Conservation (phyloP, 2,888 invertebrate genomes). For the Thecocarcelia acutangulata region DNA sequence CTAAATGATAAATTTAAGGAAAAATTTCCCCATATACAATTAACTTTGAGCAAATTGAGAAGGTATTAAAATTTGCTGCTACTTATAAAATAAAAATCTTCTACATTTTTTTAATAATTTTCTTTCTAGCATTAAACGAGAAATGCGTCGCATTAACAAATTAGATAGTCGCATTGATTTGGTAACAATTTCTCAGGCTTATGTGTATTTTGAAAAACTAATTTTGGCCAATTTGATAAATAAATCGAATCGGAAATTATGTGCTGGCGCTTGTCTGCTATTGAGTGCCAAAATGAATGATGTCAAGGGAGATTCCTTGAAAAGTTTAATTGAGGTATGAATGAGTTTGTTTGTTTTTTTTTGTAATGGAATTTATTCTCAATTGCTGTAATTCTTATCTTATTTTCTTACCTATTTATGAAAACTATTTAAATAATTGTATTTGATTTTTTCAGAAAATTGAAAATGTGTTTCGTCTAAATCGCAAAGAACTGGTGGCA, state of each 20-base stretch:
- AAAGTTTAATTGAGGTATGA: constrained; percentile 92
- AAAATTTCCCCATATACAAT: constrained; percentile 95
- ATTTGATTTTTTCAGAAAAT: constrained; percentile 86
- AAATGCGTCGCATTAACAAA: constrained; percentile 96
- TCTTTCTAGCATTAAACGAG: constrained; percentile 91
- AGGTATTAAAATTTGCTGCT: constrained; percentile 84
- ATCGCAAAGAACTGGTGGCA: constrained; percentile 93
- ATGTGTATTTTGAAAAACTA: constrained; percentile 98
- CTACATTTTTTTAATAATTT: not conserved
- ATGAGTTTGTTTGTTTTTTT: not conserved
- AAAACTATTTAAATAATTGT: not conserved
- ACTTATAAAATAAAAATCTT: not conserved
- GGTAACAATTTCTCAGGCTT: constrained; percentile 96
- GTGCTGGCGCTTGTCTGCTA: constrained; percentile 96
- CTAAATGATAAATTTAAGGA: constrained; percentile 97
- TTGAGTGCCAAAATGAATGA: constrained; percentile 98
- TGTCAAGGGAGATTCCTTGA: constrained; percentile 93
- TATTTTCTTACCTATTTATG: no score
- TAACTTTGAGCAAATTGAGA: constrained; percentile 96
- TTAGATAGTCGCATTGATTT: constrained; percentile 92
- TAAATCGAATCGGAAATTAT: constrained; percentile 96
- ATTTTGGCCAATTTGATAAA: constrained; percentile 95
- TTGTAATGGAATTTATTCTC: no score
- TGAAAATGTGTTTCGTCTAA: constrained; percentile 94
- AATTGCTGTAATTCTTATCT: no score